A percentile compares a stretch with the other conserved stretches of the same genome.
Conservation (phyloP, 2,888 invertebrate genomes). For the Zonitis immaculata region DNA sequence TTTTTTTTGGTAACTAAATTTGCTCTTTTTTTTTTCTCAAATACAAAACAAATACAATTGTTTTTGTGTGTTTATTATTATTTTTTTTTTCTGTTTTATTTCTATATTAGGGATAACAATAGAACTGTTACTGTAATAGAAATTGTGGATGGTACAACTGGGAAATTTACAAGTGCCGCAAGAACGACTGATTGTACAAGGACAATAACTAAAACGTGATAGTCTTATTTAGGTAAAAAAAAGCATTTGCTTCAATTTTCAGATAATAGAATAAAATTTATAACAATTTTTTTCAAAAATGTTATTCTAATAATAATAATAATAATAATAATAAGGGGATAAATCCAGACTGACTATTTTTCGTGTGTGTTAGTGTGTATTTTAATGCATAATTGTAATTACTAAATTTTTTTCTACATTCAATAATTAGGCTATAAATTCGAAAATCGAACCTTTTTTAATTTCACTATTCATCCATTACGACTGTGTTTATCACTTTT, state of each 20-base stretch:
- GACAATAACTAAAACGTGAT: constrained; percentile 40
- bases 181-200: constrained; percentile 39
- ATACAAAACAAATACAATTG: no score
- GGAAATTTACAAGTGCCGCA: constrained; percentile 29
- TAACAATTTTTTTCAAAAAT: no score
- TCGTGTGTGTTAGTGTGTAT: constrained; percentile 11
- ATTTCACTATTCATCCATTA: no score
- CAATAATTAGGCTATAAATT: no score
- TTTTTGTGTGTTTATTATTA: constrained; percentile 13
- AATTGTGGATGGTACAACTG: constrained; percentile 34
- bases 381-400: no score
- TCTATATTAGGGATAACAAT: constrained; percentile 41
- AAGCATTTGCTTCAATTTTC: constrained; percentile 20
- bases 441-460: no score
- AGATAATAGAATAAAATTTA: no score
- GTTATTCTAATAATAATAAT: no score
- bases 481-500: no score
- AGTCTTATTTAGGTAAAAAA: constrained; percentile 32
- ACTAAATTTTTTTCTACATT: no score
- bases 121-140: constrained; percentile 45
- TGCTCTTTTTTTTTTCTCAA: constrained; percentile 9
- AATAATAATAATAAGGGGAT: no score
- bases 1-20: no score
- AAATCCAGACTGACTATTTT: constrained; percentile 33
- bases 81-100: constrained; percentile 26